Evolutionary conservation across 2,113 vertebrate species (phyloP), one percentile per base, ranked within the genome.

Genomic region (Pelecanus crispus): DNA sequence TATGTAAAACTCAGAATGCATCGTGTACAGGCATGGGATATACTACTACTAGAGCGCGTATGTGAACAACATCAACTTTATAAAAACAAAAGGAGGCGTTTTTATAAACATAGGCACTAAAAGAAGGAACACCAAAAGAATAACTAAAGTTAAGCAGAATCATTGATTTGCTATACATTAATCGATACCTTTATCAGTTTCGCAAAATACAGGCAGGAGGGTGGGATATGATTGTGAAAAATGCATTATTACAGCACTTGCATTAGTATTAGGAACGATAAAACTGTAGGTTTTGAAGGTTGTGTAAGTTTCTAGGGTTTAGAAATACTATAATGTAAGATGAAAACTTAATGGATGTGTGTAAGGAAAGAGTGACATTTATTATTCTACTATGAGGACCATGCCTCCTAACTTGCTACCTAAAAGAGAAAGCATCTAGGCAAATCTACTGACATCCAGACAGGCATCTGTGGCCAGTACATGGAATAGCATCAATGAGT

Each of bases 31-130:
- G 15, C 15, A 40, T 0, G 2, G 11, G 16, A 3, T 36, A 36
- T 44, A 34, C 18, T 40, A 11, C 12, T 31, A 18, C 11, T 15
- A 56, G n/a, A 9, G 16, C 7, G 1, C 0, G 0, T 31, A 38
- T 2, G 3, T 47, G 34, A 88, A 72, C 0, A 1, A 8, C 16
- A 70, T 19, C 15, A 18, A 29, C 18, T 66, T 50, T 20, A 52
- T 22, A 49, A 50, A 67, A 70, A 59, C 0, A 10, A 18, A 47
- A 12, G 0, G 52, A 67, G 13, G 13, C 1, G 9, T 25, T 74
- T 77, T 42, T 68, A 71, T n/a, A 67, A 74, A 26, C 10, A 38
- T 2, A 40, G 22, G 11, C 18, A 73, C 4, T 62, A 36, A 71
- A 85, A 58, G 32, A 38, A 68, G 10, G 18, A 91, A 80, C 21